Conservation (phyloP, 2,888 invertebrate genomes). For the Euclidia mi region DNA sequence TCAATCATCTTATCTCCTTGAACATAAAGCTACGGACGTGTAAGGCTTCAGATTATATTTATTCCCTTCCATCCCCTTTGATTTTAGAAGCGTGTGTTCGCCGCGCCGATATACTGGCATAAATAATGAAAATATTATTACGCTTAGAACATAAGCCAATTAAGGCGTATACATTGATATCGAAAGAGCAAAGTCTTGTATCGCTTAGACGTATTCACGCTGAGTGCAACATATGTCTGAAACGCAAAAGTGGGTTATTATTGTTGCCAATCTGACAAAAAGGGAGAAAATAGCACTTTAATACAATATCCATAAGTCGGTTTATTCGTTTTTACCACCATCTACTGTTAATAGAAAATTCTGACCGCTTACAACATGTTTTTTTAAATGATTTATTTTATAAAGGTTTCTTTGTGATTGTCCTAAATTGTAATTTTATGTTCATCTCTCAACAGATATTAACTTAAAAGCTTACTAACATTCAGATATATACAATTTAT, state of each 20-base stretch:
- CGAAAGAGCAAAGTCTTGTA: slow-evolving; percentile 48
- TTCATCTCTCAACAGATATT: too few species aligned
- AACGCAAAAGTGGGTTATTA: slow-evolving; percentile 27
- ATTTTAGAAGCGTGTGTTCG: slow-evolving; percentile 32
- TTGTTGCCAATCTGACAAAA: not conserved
- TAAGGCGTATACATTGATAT: slow-evolving; percentile 32
- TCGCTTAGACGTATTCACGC: slow-evolving; percentile 34
- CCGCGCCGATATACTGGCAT: slow-evolving; percentile 5
- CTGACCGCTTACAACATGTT: too few species aligned
- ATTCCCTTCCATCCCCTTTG: slow-evolving; percentile 20
- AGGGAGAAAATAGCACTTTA: not conserved
- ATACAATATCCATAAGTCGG: too few species aligned
- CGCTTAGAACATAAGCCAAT: slow-evolving; percentile 40
- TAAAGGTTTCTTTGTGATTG: too few species aligned
- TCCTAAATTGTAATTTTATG: too few species aligned
- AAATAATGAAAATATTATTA: slow-evolving; percentile 3
- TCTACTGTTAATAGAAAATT: too few species aligned
- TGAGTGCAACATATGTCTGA: slow-evolving; percentile 32
- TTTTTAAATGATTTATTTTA: too few species aligned
- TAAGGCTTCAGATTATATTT: slow-evolving; percentile 47
- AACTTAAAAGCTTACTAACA: too few species aligned
- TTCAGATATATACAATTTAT: too few species aligned
- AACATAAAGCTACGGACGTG: slow-evolving; percentile 21
- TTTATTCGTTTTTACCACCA: too few species aligned
- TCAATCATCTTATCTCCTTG: slow-evolving; percentile 31